phyloP scores from a whole-genome alignment of 2,113 vertebrate species.

The Lampris incognitus region DNA sequence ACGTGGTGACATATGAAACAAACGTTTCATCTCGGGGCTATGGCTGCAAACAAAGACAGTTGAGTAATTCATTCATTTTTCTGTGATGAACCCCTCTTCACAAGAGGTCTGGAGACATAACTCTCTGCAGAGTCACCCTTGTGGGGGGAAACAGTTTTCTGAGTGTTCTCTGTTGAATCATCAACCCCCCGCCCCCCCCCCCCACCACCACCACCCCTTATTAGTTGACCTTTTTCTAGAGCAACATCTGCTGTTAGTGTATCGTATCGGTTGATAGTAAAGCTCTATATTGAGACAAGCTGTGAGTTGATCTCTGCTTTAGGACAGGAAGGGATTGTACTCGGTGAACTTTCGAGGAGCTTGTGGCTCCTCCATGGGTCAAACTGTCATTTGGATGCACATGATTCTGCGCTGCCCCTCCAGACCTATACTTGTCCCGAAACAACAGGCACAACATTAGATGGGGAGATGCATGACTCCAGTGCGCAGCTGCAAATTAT shows the following conservation, averaged over 20 bases:
- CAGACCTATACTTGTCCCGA: conserved; percentile 51
- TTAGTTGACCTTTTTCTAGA: conserved; percentile 40
- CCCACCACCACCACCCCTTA: conserved; percentile 5
- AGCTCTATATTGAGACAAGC: not conserved
- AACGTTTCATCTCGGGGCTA: conserved; percentile 49
- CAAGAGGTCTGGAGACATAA: conserved; percentile 41
- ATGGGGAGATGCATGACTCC: conserved; percentile 49
- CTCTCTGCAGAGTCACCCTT: conserved; percentile 45
- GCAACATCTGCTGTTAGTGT: not conserved
- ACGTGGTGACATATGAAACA: conserved; percentile 50
- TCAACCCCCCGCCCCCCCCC: conserved; percentile 13
- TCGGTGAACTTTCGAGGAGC: conserved; percentile 49
- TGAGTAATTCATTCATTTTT: conserved; percentile 66
- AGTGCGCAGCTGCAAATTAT: conserved; percentile 60
- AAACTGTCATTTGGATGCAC: conserved; percentile 71
- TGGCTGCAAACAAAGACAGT: conserved; percentile 64
- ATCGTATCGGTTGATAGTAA: conserved; percentile 34
- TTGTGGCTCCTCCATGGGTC: conserved; percentile 13
- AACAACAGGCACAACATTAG: conserved; percentile 60
- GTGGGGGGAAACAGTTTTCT: conserved; percentile 26
- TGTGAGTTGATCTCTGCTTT: conserved; percentile 33
- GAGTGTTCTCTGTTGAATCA: conserved; percentile 45
- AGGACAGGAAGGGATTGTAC: conserved; percentile 21
- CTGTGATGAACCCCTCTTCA: conserved; percentile 58
- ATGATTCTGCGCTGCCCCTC: conserved; percentile 60